phyloP scores from a whole-genome alignment of 1,140 invertebrate species.

The Diabrotica undecimpunctata region DNA sequence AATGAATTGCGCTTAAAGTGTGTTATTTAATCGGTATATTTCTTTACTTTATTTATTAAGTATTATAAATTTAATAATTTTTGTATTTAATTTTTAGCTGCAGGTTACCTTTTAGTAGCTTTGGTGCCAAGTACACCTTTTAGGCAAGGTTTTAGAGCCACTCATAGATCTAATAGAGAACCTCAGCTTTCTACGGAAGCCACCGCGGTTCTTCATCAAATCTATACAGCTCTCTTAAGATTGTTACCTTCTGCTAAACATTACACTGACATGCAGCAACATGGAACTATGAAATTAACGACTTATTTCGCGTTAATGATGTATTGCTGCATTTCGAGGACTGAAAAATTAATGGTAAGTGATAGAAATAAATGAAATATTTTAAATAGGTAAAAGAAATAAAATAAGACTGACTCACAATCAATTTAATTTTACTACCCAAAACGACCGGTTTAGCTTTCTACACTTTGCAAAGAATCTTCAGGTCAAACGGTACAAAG shows the following conservation, averaged over 20 bases:
- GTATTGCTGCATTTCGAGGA: conserved; percentile 83
- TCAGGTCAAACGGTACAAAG: too few species aligned
- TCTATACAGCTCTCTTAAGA: conserved; percentile 74
- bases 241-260: conserved; percentile 77
- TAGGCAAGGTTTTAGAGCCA: conserved; percentile 74
- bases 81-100: conserved; percentile 54
- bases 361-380: background rate
- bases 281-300: conserved; percentile 87
- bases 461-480: too few species aligned
- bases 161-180: conserved; percentile 52
- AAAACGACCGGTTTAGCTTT: too few species aligned
- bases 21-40: too few species aligned
- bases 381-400: background rate
- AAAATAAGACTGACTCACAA: too few species aligned
- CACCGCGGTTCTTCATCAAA: conserved; percentile 75
- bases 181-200: conserved; percentile 63
- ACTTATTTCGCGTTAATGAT: conserved; percentile 88
- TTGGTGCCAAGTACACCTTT: conserved; percentile 85
- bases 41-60: too few species aligned
- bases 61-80: too few species aligned
- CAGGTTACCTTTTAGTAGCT: conserved; percentile 80
- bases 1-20: too few species aligned
- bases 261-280: conserved; percentile 78
- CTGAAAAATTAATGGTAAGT: conserved; percentile 88
- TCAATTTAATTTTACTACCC: too few species aligned